Percentiles rank a stretch among this genome's conserved stretches.
These are phyloP conservation scores for Melanerpes aurifrons DNA, from an alignment of 2,113 vertebrate genomes.

Conservation along the genomic window DNA sequence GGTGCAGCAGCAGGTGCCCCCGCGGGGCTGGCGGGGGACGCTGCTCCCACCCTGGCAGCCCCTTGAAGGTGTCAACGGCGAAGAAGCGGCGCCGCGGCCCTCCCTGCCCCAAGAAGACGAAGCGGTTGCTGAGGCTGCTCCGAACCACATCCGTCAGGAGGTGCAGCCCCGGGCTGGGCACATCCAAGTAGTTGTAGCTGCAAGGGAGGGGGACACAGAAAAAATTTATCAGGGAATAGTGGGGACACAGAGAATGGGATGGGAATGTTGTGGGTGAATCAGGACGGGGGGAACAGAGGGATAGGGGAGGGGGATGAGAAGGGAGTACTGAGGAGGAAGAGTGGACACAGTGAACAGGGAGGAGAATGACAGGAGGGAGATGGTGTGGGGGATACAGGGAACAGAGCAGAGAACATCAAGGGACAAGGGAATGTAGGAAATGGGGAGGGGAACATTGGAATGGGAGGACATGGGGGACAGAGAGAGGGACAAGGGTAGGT, in stretches of 20 bases:
- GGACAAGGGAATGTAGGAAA: neutral
- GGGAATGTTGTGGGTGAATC: too few species aligned
- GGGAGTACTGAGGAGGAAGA: too few species aligned
- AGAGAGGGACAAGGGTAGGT: neutral
- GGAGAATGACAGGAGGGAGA: too few species aligned
- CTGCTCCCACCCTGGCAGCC: constrained; percentile 55
- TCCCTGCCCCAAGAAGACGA: constrained; percentile 76
- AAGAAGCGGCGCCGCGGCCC: constrained; percentile 82
- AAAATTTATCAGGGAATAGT: too few species aligned
- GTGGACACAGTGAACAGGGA: too few species aligned
- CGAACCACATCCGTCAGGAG: constrained; percentile 87
- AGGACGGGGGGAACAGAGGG: too few species aligned
- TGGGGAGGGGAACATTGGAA: neutral
- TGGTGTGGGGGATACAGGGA: too few species aligned
- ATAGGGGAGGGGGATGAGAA: too few species aligned
- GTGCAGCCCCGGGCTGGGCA: constrained; percentile 84
- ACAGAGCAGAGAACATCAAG: too few species aligned
- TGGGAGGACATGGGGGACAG: neutral
- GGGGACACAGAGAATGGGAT: too few species aligned
- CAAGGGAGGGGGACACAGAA: neutral
- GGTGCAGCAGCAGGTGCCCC: constrained; percentile 87
- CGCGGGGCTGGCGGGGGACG: neutral
- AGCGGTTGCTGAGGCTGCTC: constrained; percentile 83
- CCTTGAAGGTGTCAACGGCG: constrained; percentile 76
- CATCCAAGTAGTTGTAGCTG: constrained; percentile 90